Evolutionary conservation across 1,140 invertebrate species (phyloP).

Genomic region (Ectropis grisescens): DNA sequence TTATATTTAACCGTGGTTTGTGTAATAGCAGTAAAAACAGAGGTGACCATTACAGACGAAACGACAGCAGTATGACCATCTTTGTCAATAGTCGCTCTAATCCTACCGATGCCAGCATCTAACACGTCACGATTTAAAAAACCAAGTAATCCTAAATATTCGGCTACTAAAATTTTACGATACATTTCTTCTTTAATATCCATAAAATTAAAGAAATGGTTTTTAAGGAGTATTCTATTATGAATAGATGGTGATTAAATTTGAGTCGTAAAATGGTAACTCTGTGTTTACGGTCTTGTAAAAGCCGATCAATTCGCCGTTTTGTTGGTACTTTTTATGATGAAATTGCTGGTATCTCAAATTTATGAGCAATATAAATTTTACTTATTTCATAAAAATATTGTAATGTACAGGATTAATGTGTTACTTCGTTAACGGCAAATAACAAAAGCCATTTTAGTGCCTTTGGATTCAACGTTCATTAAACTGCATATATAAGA

Average conservation of each 20-base stretch:
- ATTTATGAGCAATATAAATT: slow-evolving; percentile 5
- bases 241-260: slow-evolving; percentile 26
- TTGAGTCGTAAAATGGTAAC: slow-evolving; percentile 27
- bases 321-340: slow-evolving; percentile 3
- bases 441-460: not conserved
- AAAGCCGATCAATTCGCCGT: slow-evolving; percentile 7
- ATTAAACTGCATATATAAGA: no score
- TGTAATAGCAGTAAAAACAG: no score
- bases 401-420: slow-evolving; percentile 1
- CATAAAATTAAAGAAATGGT: slow-evolving; percentile 26
- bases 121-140: slow-evolving; percentile 22
- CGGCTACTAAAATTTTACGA: slow-evolving; percentile 31
- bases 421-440: not conserved
- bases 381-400: slow-evolving; percentile 4
- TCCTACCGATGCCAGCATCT: slow-evolving; percentile 11
- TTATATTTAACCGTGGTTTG: no score
- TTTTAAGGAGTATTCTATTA: slow-evolving; percentile 10
- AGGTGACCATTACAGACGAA: slow-evolving; percentile 5
- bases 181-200: slow-evolving; percentile 29
- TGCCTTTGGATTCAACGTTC: no score
- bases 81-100: slow-evolving; percentile 23
- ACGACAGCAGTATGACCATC: slow-evolving; percentile 12
- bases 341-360: not conserved
- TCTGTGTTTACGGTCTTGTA: slow-evolving; percentile 8
- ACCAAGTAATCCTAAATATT: slow-evolving; percentile 15